Conservation (phyloP, 2,888 invertebrate species). For the Leptopterna dolabrata region DNA sequence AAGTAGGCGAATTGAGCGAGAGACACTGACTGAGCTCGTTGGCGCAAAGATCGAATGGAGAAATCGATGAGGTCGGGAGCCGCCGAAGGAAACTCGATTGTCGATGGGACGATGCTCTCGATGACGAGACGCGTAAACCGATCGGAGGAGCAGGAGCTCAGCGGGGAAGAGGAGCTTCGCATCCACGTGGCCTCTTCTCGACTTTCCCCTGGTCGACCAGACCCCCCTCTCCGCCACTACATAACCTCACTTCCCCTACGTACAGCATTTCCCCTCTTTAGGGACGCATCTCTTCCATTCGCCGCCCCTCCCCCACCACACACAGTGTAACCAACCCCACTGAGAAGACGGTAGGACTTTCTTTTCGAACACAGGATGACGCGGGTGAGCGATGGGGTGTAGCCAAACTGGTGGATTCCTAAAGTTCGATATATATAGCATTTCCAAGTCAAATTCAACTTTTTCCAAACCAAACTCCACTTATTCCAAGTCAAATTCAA, state of each 20-base stretch:
- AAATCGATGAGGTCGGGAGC: background rate
- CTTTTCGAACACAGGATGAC: too few relatives aligned
- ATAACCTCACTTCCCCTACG: too few relatives aligned
- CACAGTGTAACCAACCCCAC: too few relatives aligned
- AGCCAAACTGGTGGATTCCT: too few relatives aligned
- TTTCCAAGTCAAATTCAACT: too few relatives aligned
- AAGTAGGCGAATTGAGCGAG: background rate
- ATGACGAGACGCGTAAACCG: slow-evolving; percentile 7
- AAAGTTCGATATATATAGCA: too few relatives aligned
- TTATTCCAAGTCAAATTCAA: too few relatives aligned
- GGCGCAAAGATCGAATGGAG: background rate
- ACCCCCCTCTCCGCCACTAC: background rate
- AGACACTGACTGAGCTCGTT: background rate
- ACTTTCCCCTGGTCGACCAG: background rate
- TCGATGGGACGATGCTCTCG: slow-evolving; percentile 4
- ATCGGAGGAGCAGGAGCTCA: background rate
- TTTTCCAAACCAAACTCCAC: too few relatives aligned
- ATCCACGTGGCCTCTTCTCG: background rate
- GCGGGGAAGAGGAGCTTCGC: background rate
- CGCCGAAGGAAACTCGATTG: background rate
- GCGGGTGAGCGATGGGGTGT: too few relatives aligned
- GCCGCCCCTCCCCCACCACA: background rate
- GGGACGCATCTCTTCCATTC: background rate
- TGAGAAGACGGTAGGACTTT: too few relatives aligned
- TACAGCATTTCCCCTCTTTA: too few relatives aligned